phyloP scores from a whole-genome alignment of 1,140 invertebrate genomes.

The Drosophila repletoides region DNA sequence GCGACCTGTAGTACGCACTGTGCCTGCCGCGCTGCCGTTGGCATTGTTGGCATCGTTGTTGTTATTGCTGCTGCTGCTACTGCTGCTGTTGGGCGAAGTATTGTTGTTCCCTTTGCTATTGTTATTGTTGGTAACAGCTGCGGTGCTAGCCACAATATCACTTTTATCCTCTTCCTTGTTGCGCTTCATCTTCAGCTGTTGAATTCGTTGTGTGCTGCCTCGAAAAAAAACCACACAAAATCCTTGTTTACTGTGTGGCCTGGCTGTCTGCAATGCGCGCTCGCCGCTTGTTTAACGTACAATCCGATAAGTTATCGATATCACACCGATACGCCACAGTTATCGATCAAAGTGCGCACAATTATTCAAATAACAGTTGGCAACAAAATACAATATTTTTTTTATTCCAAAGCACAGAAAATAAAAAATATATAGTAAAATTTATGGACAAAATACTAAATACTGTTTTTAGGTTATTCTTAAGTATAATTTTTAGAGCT shows the following conservation, averaged over 20 bases:
- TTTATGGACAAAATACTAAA: too few species aligned
- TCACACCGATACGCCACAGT: neutral
- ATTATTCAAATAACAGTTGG: too few species aligned
- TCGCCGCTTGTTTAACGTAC: slow-evolving; percentile 42
- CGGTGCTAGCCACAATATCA: slow-evolving; percentile 1
- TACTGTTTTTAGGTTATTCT: too few species aligned
- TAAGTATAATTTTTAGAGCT: too few species aligned
- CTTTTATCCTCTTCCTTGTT: slow-evolving; percentile 54
- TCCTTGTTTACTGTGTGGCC: slow-evolving; percentile 26
- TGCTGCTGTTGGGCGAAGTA: neutral
- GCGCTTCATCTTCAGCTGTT: slow-evolving; percentile 46
- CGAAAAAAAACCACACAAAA: slow-evolving; percentile 36
- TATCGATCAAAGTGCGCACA: neutral
- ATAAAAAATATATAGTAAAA: too few species aligned
- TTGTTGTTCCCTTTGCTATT: slow-evolving; percentile 3
- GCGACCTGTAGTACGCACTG: slow-evolving; percentile 73
- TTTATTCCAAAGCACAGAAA: too few species aligned
- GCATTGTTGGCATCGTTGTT: neutral
- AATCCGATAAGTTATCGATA: slow-evolving; percentile 37
- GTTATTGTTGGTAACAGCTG: neutral
- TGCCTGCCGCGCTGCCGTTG: slow-evolving; percentile 13
- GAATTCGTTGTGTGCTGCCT: too few species aligned
- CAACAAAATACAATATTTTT: too few species aligned
- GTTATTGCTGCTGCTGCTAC: neutral
- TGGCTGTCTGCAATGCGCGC: slow-evolving; percentile 26